Base-by-base conservation (phyloP, 2,113 vertebrate genomes). In the Sinocyclocheilus anophthalmus region DNA sequence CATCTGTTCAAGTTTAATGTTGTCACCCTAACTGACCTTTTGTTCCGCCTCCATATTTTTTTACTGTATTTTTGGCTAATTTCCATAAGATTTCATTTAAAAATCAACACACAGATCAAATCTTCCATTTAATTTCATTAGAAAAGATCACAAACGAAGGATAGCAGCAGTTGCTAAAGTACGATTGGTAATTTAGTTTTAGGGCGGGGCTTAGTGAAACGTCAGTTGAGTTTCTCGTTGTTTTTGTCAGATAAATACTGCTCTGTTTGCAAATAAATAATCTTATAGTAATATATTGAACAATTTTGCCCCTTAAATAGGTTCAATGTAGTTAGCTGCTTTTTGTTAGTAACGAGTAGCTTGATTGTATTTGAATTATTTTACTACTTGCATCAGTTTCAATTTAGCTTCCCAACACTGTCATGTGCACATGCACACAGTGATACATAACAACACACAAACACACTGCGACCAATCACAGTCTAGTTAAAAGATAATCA, bases 351-450 rank as follows among this genome's bases (percentile, higher is more conserved):
- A 67, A 67, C 14, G 1, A 2, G 13, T 16, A 67, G 12, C 65
- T 33, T 67, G 65, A n/a, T 24, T 63, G 42, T 42, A 39, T 5
- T 45, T 45, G 10, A 45, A 45, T 0, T 11, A 45, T 11, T 10
- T 45, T 75, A 48, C 12, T 5, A 1, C 37, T 73, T 9, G 6
- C 6, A 33, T 69, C 65, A 33, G 65, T 33, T 7, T 33, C 26
- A 33, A 8, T 20, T 8, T 39, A 9, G 33, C 69, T 72, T 76
- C 73, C 42, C 72, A 76, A 76, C 42, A 76, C 39, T 73, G 70
- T 48, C 73, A 16, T 3, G 50, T 1, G 3, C 13, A 77, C 79
- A 84, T 84, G 80, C 89, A 91, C 83, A 84, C 45, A 89, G 33
- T 14, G 50, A 48, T 24, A 48, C 61, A 50, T 20, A 48, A 48